Percentiles rank a stretch among this genome's conserved stretches.
These are phyloP conservation scores for Diabrotica virgifera DNA, from an alignment of 1,140 invertebrate species.

Conservation along the genomic window DNA sequence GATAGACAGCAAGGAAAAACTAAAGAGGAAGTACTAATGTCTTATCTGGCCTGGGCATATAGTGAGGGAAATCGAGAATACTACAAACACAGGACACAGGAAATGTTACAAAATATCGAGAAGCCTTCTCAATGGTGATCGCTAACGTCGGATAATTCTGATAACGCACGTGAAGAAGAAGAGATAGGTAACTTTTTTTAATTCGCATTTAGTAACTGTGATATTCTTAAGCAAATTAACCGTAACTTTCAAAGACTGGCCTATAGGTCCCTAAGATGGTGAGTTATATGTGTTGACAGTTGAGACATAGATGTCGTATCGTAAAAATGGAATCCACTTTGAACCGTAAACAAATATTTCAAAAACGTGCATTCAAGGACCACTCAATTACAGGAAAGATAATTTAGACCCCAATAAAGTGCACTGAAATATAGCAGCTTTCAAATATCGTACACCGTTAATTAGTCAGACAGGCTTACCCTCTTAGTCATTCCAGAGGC, in stretches of 20 bases:
- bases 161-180: too few relatives aligned
- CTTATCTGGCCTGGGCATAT: too few relatives aligned
- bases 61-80: too few relatives aligned
- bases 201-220: too few relatives aligned
- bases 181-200: too few relatives aligned
- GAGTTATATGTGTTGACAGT: constrained; percentile 36
- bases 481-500: background rate
- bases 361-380: constrained; percentile 29
- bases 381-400: constrained; percentile 34
- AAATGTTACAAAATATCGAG: too few relatives aligned
- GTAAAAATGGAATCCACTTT: constrained; percentile 21
- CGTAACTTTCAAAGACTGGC: too few relatives aligned
- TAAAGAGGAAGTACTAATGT: too few relatives aligned
- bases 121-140: too few relatives aligned
- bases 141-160: too few relatives aligned
- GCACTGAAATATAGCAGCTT: constrained; percentile 25
- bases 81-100: too few relatives aligned
- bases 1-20: too few relatives aligned
- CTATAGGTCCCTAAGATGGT: constrained; percentile 22
- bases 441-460: constrained; percentile 31
- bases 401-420: constrained; percentile 29
- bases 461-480: constrained; percentile 26
- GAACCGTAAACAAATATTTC: constrained; percentile 35
- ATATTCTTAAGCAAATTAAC: constrained; percentile 29
- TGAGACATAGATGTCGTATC: constrained; percentile 27